Conservation (phyloP, 2,888 invertebrate species). For the Operophtera brumata region DNA sequence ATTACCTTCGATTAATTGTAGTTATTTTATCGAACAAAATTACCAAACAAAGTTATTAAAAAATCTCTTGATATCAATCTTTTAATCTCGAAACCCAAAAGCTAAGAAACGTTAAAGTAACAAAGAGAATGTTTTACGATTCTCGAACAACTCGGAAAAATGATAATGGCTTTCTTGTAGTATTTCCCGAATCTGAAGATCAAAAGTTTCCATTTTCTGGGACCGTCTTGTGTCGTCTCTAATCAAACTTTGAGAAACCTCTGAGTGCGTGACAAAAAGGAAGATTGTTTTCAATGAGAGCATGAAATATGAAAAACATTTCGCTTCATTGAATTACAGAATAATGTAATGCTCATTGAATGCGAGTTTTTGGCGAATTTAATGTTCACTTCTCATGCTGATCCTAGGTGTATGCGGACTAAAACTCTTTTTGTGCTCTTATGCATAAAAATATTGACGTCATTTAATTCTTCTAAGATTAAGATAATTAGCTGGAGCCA, state of each 20-base stretch:
- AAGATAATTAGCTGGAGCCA: too few relatives aligned
- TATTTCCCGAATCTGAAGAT: conserved; percentile 12
- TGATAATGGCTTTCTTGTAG: conserved; percentile 11
- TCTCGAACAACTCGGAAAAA: neutral
- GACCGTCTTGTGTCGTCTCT: conserved; percentile 14
- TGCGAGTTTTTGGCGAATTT: neutral
- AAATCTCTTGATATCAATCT: conserved; percentile 1
- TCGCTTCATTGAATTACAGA: conserved; percentile 42
- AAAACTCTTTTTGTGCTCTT: too few relatives aligned
- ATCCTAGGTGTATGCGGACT: too few relatives aligned
- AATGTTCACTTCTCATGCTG: too few relatives aligned
- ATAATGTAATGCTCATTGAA: conserved; percentile 10
- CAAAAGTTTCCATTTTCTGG: conserved; percentile 24
- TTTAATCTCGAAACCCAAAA: neutral
- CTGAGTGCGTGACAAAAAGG: conserved; percentile 11
- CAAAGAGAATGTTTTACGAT: conserved; percentile 11
- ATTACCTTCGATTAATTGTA: too few relatives aligned
- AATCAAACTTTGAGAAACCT: conserved; percentile 22
- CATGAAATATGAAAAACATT: conserved; percentile 19
- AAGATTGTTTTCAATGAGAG: conserved; percentile 29
- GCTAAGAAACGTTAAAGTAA: neutral
- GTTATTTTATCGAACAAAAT: too few relatives aligned
- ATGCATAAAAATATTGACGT: too few relatives aligned
- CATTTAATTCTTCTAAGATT: too few relatives aligned
- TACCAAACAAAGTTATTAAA: conserved; percentile 10